A percentile compares a stretch with the other conserved stretches of the same genome.
phyloP scores from a whole-genome alignment of 92 coral and sea anemone species.

The Porites lobata region DNA sequence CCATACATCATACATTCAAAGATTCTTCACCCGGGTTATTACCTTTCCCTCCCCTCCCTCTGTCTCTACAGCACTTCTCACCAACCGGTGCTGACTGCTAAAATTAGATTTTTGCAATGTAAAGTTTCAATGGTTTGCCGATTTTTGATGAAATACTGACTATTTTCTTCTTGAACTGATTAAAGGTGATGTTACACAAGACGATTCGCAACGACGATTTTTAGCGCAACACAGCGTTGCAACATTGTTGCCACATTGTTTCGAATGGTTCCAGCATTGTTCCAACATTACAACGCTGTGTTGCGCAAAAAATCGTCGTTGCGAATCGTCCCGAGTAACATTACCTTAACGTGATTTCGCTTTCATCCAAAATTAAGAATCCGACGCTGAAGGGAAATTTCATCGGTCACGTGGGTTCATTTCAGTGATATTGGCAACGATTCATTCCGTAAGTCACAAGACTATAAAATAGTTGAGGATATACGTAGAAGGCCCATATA shows the following conservation, averaged over 20 bases:
- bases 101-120: not conserved
- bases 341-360: too few species aligned
- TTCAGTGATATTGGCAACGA: not conserved
- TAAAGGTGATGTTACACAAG: too few species aligned
- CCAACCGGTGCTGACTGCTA: not conserved
- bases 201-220: too few species aligned
- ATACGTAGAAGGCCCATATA: not conserved
- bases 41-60: constrained; percentile 1
- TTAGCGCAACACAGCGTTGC: too few species aligned
- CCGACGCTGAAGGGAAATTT: not conserved
- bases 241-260: not conserved
- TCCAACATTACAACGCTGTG: too few species aligned
- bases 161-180: not conserved
- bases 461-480: not conserved
- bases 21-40: too few species aligned
- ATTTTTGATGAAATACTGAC: not conserved
- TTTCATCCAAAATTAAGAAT: not conserved
- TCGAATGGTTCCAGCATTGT: not conserved
- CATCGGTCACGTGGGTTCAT: not conserved
- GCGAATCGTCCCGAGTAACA: too few species aligned
- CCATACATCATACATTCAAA: too few species aligned
- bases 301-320: too few species aligned
- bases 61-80: not conserved
- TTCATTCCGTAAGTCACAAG: constrained; percentile 6
- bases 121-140: not conserved